Base-by-base conservation (phyloP, 2,797 vertebrate species). In the Gadopsis marmoratus region DNA sequence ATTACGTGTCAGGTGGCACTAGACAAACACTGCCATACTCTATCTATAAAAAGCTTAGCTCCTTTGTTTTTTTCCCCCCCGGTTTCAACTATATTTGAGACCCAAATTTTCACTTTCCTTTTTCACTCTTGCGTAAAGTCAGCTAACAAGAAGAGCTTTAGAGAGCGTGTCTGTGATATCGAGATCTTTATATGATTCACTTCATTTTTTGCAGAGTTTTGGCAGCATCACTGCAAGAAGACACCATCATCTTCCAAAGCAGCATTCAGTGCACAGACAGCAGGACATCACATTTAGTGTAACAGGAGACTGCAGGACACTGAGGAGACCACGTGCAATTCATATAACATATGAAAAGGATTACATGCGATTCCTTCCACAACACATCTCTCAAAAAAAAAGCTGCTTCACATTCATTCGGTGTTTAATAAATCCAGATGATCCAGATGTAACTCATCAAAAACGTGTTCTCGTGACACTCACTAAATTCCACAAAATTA, bases 281-380 rank as follows among this genome's bases (percentile, higher is more conserved):
- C 66, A 84, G 74, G 83, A 61, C 66, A 47, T 78, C 71, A 50
- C 61, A 59, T 76, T 75, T n/a, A 55, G 47, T 29, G 64, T 74
- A 79, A 76, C 33, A n/a, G 47, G 71, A 88, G 51, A 71, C 43
- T 16, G 39, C 55, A 48, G 58, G 59, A 72, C 56, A 48, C 64
- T 17, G 45, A 66, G 53, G 0, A 21, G 56, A 53, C 50, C 26
- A 12, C 17, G 48, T 58, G 45, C 43, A 55, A 56, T 58, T 73
- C 53, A 55, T 61, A 41, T 5, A 71, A 63, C 81, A 80, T 50
- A 59, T 86, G 77, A 81, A 77, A 79, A 33, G 47, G 77, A 85
- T 88, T 81, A 75, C 59, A 45, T 33, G 2, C 60, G 54, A 75
- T 73, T 69, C 56, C 45, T 54, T 70, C 45, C 21, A 39, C 7